Percentiles rank a stretch among this genome's conserved stretches.
Conservation (phyloP, 1,140 invertebrate genomes). For the Procambarus virginalis region DNA sequence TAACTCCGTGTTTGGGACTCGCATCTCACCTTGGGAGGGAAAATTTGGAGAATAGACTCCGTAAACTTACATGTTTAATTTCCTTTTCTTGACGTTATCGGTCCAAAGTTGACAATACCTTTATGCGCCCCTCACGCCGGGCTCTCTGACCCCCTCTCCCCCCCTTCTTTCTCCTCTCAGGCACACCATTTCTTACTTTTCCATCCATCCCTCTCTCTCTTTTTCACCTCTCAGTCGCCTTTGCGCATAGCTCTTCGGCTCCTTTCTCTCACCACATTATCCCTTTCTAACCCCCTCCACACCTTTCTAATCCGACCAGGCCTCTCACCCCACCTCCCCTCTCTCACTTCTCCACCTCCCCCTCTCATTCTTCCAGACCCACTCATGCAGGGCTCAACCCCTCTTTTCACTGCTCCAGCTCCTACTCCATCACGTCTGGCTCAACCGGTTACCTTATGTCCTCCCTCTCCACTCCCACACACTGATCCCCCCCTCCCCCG, state of each 20-base stretch:
- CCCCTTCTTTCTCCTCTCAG: neutral
- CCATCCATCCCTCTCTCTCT: neutral
- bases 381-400: neutral
- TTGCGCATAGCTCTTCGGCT: no score
- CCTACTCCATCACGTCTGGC: no score
- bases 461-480: neutral
- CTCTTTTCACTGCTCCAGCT: neutral
- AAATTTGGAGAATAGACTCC: neutral
- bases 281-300: no score
- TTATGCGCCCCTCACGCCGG: conserved; percentile 15
- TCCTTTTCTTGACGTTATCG: conserved; percentile 27
- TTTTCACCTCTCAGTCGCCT: no score
- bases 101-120: conserved; percentile 6
- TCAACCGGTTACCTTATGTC: neutral
- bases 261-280: no score
- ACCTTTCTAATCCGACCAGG: no score
- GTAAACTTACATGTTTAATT: conserved; percentile 33
- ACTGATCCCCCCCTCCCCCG: neutral
- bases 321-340: no score
- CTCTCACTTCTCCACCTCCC: no score
- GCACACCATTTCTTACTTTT: no score
- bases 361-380: no score
- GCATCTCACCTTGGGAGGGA: neutral
- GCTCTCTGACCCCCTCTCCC: neutral
- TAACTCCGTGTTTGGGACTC: neutral